A percentile compares a stretch with the other conserved stretches of the same genome.
These are phyloP conservation scores for Catharus fuscescens DNA, from an alignment of 2,113 vertebrate species.

Conservation along the genomic window DNA sequence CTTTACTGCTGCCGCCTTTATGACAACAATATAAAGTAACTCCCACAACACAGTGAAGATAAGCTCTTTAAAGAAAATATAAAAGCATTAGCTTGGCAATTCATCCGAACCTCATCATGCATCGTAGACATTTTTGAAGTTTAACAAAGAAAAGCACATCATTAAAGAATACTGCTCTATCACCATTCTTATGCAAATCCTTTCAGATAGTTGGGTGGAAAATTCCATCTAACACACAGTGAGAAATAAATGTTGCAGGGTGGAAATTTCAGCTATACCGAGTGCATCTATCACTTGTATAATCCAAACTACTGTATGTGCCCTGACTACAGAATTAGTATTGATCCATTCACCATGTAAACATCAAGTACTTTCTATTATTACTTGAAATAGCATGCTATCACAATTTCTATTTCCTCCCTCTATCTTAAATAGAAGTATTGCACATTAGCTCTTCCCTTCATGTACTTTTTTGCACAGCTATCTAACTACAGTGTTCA, in stretches of 20 bases:
- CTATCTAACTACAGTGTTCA: constrained; percentile 79
- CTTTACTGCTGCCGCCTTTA: constrained; percentile 76
- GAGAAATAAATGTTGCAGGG: constrained; percentile 83
- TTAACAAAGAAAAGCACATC: constrained; percentile 86
- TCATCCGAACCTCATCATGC: constrained; percentile 82
- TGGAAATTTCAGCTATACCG: constrained; percentile 80
- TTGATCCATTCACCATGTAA: constrained; percentile 86
- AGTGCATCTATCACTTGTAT: constrained; percentile 83
- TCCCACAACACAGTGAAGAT: constrained; percentile 78
- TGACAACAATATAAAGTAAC: constrained; percentile 79
- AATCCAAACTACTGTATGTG: constrained; percentile 84
- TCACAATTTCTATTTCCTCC: constrained; percentile 86
- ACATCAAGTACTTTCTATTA: constrained; percentile 86
- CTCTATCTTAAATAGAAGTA: constrained; percentile 86
- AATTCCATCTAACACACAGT: constrained; percentile 80
- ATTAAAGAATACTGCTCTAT: constrained; percentile 85
- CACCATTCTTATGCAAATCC: constrained; percentile 87
- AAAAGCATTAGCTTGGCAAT: constrained; percentile 84
- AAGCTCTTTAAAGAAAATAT: constrained; percentile 85
- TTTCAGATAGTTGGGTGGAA: constrained; percentile 82
- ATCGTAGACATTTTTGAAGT: constrained; percentile 83
- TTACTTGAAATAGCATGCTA: constrained; percentile 86
- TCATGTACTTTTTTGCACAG: constrained; percentile 80
- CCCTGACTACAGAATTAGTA: constrained; percentile 83
- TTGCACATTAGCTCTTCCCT: constrained; percentile 81